Base-by-base conservation (phyloP, 2,113 vertebrate genomes). In the Rousettus leschenaultii region DNA sequence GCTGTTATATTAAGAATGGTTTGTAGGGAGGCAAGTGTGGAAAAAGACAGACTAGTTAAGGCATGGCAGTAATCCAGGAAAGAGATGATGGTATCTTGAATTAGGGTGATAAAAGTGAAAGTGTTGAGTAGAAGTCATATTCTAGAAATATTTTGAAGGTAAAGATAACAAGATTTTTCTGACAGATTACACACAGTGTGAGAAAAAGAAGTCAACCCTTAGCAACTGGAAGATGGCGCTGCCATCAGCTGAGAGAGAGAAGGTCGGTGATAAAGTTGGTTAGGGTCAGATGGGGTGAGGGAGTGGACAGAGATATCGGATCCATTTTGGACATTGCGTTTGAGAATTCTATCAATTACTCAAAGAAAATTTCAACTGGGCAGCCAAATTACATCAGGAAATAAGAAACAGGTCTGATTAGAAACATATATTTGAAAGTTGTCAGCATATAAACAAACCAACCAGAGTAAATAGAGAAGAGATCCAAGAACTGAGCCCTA, bases 31-130 rank as follows among this genome's bases (percentile, higher is more conserved):
- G 30, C 40, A 90, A 95, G 2, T 48, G n/a, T 24, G 28, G 61
- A 94, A 96, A 30, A n/a, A 91, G 30, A 82, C 30, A 84, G n/a
- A 90, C 40, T 83, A 87, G 48, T 87, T 89, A 95, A 84, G n/a
- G 88, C 21, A 59, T 18, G 57, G 70, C 48, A 84, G 61, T n/a
- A 79, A 92, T 84, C 30, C 33, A 80, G 26, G 59, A 28, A 82
- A 71, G 45, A 95, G 73, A 75, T 30, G 15, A n/a, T 6, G 18
- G 59, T 26, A 70, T 74, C 79, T 53, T 89, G 80, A 94, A 86
- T 66, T 28, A 83, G 48, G 24, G 11, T 55, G 33, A 22, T 40
- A 68, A 73, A 1, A 57, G 45, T 45, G 16, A 14, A 89, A 78
- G n/a, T 53, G 38, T 7, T 80, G 28, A 63, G 15, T 43, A 95